phyloP scores from a whole-genome alignment of 2,888 invertebrate species.

The Myopa testacea region DNA sequence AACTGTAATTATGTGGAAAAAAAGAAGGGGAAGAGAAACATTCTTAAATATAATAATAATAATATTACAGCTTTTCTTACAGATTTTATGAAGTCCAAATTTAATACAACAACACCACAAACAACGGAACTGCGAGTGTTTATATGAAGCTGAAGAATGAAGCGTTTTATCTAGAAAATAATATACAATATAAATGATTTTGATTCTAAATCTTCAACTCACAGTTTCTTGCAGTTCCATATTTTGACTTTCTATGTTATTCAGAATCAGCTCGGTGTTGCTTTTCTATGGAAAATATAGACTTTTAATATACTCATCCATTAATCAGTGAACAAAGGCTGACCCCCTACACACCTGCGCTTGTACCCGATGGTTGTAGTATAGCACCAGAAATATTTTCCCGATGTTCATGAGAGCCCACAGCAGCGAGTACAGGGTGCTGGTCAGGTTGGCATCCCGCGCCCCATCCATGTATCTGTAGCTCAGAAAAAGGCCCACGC shows the following conservation, averaged over 20 bases:
- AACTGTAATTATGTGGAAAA: slow-evolving; percentile 43
- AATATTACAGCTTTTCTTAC: slow-evolving; percentile 39
- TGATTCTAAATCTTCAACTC: slow-evolving; percentile 27
- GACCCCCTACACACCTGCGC: slow-evolving; percentile 45
- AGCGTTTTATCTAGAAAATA: slow-evolving; percentile 48
- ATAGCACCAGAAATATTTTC: slow-evolving; percentile 52
- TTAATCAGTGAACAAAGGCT: background rate
- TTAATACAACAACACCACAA: slow-evolving; percentile 49
- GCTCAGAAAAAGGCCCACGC: slow-evolving; percentile 51
- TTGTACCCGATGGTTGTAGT: slow-evolving; percentile 49
- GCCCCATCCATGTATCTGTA: slow-evolving; percentile 49
- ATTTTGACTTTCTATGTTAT: slow-evolving; percentile 45
- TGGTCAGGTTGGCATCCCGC: slow-evolving; percentile 23
- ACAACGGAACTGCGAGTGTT: slow-evolving; percentile 51
- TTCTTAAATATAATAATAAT: background rate
- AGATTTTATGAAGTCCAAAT: slow-evolving; percentile 52
- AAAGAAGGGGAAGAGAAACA: background rate
- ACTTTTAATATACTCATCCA: background rate
- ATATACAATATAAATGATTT: background rate
- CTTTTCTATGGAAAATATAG: slow-evolving; percentile 48
- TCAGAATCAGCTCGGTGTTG: slow-evolving; percentile 46
- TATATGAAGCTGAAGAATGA: slow-evolving; percentile 51
- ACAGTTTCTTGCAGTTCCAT: slow-evolving; percentile 49
- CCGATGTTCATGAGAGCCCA: slow-evolving; percentile 51
- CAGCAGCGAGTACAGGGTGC: slow-evolving; percentile 44